A percentile compares a stretch with the other conserved stretches of the same genome.
Evolutionary conservation across 2,888 invertebrate genomes (phyloP).

Genomic region (Acleris literana): DNA sequence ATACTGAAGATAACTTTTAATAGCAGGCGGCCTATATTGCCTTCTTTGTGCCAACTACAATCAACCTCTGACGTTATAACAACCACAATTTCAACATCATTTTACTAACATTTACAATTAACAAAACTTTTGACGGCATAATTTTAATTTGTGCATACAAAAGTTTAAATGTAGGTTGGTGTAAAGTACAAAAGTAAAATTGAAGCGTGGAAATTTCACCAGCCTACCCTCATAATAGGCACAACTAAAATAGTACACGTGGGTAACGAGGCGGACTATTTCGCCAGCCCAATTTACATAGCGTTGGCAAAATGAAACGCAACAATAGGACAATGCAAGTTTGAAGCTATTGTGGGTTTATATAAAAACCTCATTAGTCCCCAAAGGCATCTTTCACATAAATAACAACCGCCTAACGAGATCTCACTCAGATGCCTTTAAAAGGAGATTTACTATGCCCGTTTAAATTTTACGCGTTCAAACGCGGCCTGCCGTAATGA

Average conservation of each 20-base stretch:
- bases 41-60: slow-evolving; percentile 28
- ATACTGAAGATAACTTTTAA: slow-evolving; percentile 29
- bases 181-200: slow-evolving; percentile 12
- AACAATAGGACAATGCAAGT: slow-evolving; percentile 79
- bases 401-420: slow-evolving; percentile 61
- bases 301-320: slow-evolving; percentile 74
- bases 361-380: slow-evolving; percentile 78
- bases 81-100: slow-evolving; percentile 30
- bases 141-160: slow-evolving; percentile 22
- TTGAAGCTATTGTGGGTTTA: slow-evolving; percentile 68
- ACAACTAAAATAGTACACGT: slow-evolving; percentile 57
- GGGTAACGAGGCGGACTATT: slow-evolving; percentile 66
- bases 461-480: slow-evolving; percentile 47
- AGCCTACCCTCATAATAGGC: slow-evolving; percentile 26
- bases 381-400: slow-evolving; percentile 68
- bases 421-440: slow-evolving; percentile 41
- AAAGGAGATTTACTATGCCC: slow-evolving; percentile 44
- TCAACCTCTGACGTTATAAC: slow-evolving; percentile 26
- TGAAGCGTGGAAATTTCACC: not conserved
- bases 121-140: slow-evolving; percentile 13
- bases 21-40: slow-evolving; percentile 22
- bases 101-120: slow-evolving; percentile 30
- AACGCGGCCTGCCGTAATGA: slow-evolving; percentile 31
- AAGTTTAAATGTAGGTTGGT: slow-evolving; percentile 26
- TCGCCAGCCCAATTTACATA: slow-evolving; percentile 76